Conservation (phyloP, 2,797 vertebrate species). For the Gouania willdenowi region DNA sequence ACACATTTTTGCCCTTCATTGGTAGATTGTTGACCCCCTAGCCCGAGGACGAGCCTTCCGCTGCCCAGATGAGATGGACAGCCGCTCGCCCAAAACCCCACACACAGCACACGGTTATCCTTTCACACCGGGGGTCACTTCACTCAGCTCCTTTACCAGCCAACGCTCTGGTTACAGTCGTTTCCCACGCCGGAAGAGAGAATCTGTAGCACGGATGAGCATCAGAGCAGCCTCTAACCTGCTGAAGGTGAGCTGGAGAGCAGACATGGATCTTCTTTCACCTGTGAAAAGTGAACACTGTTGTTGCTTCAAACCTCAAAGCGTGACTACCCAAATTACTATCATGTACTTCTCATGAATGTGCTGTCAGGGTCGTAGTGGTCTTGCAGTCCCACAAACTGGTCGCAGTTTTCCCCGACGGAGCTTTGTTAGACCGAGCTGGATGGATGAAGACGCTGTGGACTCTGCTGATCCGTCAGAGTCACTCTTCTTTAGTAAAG, state of each 20-base stretch:
- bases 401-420: conserved; percentile 74
- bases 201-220: conserved; percentile 94
- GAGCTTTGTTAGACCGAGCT: conserved; percentile 87
- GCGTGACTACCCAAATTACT: too few species aligned
- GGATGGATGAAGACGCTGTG: conserved; percentile 86
- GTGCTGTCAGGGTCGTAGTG: conserved; percentile 83
- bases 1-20: not conserved
- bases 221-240: conserved; percentile 88
- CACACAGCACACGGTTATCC: conserved; percentile 71
- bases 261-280: not conserved
- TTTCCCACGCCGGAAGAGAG: conserved; percentile 83
- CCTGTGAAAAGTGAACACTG: too few species aligned
- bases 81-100: conserved; percentile 75
- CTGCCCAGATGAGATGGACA: conserved; percentile 81
- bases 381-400: conserved; percentile 74
- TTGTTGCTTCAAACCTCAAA: too few species aligned
- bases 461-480: conserved; percentile 83
- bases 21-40: conserved; percentile 90
- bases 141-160: conserved; percentile 88
- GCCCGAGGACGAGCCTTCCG: conserved; percentile 90
- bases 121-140: conserved; percentile 81
- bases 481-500: conserved; percentile 95
- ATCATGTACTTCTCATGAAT: too few species aligned
- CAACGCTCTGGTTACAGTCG: conserved; percentile 79
- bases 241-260: conserved; percentile 71